Conservation (phyloP, 2,113 vertebrate genomes). For the Uria aalge region DNA sequence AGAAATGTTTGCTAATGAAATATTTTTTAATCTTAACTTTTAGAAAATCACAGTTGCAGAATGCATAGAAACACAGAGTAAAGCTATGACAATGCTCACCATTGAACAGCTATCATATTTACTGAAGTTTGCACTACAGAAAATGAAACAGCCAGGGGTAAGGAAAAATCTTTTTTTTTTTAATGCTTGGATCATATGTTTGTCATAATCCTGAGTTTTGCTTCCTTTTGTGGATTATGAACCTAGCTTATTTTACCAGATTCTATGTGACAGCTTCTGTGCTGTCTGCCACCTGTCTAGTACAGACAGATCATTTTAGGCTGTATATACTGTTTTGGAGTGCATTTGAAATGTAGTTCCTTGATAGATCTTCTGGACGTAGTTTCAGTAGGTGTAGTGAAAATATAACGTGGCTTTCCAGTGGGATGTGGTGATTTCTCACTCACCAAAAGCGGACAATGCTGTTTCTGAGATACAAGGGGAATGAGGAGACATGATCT, state of each 20-base stretch:
- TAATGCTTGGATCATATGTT: neutral
- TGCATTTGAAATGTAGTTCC: neutral
- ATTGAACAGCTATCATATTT: constrained; percentile 96
- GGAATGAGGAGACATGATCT: neutral
- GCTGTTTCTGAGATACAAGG: neutral
- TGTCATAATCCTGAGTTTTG: neutral
- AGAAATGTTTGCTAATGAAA: constrained; percentile 41
- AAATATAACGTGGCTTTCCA: neutral
- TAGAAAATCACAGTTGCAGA: constrained; percentile 99
- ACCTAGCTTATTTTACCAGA: neutral
- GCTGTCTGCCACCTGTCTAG: neutral
- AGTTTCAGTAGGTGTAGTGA: neutral
- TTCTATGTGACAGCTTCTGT: neutral
- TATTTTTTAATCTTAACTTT: constrained; percentile 66
- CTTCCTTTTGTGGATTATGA: neutral
- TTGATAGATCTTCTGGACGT: neutral
- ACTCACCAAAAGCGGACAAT: neutral
- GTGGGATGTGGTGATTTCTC: neutral
- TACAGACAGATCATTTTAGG: neutral
- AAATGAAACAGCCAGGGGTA: constrained; percentile 99
- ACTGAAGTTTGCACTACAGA: constrained; percentile 98
- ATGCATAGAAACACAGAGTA: constrained; percentile 99
- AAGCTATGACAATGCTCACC: constrained; percentile 98
- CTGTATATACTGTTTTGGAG: neutral
- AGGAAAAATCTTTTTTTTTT: constrained; percentile 46